phyloP scores from a whole-genome alignment of 2,113 vertebrate species.

The Euleptes europaea region DNA sequence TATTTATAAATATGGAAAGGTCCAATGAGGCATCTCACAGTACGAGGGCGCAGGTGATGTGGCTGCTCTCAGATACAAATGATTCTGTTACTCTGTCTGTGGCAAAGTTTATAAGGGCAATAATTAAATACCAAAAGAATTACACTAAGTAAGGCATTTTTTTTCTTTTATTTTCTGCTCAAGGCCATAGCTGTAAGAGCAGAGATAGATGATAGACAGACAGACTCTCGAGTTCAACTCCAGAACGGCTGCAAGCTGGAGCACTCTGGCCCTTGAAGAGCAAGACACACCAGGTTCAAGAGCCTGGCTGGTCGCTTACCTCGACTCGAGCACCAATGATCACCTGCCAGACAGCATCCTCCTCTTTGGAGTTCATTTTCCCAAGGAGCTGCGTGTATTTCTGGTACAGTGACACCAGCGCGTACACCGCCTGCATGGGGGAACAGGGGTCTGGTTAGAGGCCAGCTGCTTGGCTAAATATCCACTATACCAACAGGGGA shows the following conservation, averaged over 20 bases:
- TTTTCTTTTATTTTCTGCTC: too few species aligned
- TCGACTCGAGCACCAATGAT: conserved; percentile 83
- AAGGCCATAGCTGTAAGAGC: too few species aligned
- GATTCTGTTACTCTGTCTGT: too few species aligned
- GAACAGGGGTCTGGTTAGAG: neutral
- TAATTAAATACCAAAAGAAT: too few species aligned
- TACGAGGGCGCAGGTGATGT: too few species aligned
- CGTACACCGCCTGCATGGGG: conserved; percentile 77
- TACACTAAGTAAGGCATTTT: too few species aligned
- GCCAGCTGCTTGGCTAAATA: neutral
- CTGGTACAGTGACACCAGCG: conserved; percentile 79
- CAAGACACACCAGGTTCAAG: neutral
- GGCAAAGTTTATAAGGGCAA: too few species aligned
- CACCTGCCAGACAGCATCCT: conserved; percentile 82
- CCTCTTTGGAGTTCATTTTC: conserved; percentile 78
- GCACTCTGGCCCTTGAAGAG: neutral
- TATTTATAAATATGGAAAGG: too few species aligned
- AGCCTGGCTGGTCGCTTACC: conserved; percentile 45
- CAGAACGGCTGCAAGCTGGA: neutral
- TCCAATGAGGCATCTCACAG: too few species aligned
- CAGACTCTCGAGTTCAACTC: neutral
- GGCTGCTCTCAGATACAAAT: too few species aligned
- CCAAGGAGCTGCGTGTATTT: conserved; percentile 75
- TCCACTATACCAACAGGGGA: too few species aligned
- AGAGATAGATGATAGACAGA: too few species aligned